These are phyloP conservation scores for Crypturellus tataupa DNA, from an alignment of 2,797 vertebrate genomes.

Conservation along the genomic window DNA sequence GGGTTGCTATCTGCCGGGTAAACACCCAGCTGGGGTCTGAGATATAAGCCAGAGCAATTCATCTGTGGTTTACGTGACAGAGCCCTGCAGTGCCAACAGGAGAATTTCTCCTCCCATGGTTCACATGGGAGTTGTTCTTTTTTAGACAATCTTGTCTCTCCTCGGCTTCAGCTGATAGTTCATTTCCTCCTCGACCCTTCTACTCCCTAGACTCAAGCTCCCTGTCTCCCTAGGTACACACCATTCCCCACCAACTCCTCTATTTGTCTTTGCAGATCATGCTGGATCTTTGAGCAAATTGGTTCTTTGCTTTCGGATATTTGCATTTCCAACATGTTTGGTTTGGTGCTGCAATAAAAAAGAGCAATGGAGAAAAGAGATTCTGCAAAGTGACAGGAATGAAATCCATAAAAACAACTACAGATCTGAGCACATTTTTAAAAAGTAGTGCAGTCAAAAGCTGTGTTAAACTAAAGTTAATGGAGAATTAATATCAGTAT, in stretches of 20 bases:
- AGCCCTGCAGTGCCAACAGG: neutral
- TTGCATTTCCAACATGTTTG: conserved; percentile 29
- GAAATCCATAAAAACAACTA: neutral
- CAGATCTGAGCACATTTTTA: neutral
- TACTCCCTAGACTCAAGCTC: neutral
- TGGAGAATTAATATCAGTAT: neutral
- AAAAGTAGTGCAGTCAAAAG: neutral
- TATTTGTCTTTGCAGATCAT: neutral
- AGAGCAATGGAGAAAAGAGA: neutral
- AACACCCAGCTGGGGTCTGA: conserved; percentile 16
- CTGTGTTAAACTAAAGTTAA: neutral
- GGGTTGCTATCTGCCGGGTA: conserved; percentile 9
- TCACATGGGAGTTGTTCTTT: neutral
- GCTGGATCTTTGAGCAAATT: conserved; percentile 4
- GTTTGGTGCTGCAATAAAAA: conserved; percentile 12
- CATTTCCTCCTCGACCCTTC: neutral
- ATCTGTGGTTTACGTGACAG: neutral
- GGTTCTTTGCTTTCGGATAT: conserved; percentile 8
- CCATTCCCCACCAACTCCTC: neutral
- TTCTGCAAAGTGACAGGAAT: neutral
- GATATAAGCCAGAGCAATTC: conserved; percentile 15
- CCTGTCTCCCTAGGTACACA: neutral
- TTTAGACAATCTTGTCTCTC: neutral
- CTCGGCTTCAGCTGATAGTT: neutral
- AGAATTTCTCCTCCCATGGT: neutral